Percentiles rank a stretch among this genome's conserved stretches.
Conservation (phyloP, 1,140 invertebrate genomes). For the Ceratina calcarata region DNA sequence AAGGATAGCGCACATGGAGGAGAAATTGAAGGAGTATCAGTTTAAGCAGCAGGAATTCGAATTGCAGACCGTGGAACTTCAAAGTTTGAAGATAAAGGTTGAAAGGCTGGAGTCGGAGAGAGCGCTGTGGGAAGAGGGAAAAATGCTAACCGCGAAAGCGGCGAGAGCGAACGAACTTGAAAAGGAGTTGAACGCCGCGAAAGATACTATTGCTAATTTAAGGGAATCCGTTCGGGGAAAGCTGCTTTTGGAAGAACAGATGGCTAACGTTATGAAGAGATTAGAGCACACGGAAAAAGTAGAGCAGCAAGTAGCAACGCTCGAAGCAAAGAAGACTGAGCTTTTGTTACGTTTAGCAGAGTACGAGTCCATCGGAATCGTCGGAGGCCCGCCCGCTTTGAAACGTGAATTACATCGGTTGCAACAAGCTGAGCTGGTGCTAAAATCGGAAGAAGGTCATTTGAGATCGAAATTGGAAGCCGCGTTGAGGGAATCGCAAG, state of each 20-base stretch:
- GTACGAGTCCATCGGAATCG: constrained; percentile 75
- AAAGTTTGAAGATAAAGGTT: constrained; percentile 70
- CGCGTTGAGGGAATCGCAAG: constrained; percentile 68
- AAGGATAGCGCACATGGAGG: constrained; percentile 69
- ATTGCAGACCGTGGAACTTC: constrained; percentile 71
- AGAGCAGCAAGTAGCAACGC: constrained; percentile 68
- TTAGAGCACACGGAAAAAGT: constrained; percentile 73
- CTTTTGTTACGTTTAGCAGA: constrained; percentile 69
- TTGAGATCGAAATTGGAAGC: constrained; percentile 70
- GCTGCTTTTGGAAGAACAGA: constrained; percentile 77
- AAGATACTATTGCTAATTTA: constrained; percentile 65
- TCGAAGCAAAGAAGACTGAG: constrained; percentile 69
- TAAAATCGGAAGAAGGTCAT: constrained; percentile 75
- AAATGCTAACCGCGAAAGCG: constrained; percentile 66
- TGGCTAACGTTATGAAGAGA: constrained; percentile 72
- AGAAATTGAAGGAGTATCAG: constrained; percentile 66
- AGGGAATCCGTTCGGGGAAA: constrained; percentile 76
- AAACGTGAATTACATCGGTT: constrained; percentile 76
- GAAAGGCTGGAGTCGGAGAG: constrained; percentile 72
- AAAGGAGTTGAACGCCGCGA: constrained; percentile 70
- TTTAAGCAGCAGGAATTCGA: constrained; percentile 68
- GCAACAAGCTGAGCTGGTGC: constrained; percentile 72
- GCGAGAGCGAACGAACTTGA: constrained; percentile 72
- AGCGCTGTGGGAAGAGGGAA: constrained; percentile 72
- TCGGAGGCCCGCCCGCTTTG: constrained; percentile 66